phyloP scores from a whole-genome alignment of 2,113 vertebrate species.

The Delphinapterus leucas region DNA sequence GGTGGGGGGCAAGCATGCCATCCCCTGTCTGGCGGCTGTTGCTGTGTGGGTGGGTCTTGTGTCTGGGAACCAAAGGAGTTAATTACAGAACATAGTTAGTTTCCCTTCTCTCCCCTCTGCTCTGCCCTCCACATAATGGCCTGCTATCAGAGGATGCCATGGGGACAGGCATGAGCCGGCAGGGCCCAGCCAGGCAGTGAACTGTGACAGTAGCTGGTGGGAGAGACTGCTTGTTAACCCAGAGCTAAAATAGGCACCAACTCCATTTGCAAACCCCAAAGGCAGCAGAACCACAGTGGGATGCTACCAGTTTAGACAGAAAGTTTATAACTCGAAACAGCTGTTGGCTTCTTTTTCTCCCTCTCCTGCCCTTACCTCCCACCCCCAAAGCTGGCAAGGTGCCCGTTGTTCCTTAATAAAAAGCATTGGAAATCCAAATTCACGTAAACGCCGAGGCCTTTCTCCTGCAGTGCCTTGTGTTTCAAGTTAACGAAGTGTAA shows the following conservation, averaged over 20 bases:
- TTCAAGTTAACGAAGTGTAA: background rate
- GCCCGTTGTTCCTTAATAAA: constrained; percentile 11
- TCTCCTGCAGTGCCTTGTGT: background rate
- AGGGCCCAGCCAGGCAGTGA: constrained; percentile 6
- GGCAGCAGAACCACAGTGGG: constrained; percentile 20
- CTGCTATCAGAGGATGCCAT: constrained; percentile 34
- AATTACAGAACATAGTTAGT: background rate
- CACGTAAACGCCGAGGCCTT: background rate
- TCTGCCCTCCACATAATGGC: background rate
- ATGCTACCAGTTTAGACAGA: constrained; percentile 49
- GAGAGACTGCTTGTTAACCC: constrained; percentile 49
- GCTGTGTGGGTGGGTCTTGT: background rate
- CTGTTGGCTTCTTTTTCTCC: background rate
- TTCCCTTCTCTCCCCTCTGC: background rate
- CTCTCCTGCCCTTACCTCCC: background rate
- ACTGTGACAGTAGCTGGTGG: constrained; percentile 15
- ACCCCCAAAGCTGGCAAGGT: constrained; percentile 30
- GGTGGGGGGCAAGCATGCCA: background rate
- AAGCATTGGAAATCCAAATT: background rate
- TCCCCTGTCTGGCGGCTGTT: background rate
- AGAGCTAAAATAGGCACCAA: constrained; percentile 56
- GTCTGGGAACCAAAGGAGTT: background rate
- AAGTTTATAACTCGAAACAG: constrained; percentile 49
- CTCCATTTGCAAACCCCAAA: constrained; percentile 55
- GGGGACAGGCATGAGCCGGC: background rate